phyloP scores from a whole-genome alignment of 2,113 vertebrate genomes.

The Hyaena hyaena region DNA sequence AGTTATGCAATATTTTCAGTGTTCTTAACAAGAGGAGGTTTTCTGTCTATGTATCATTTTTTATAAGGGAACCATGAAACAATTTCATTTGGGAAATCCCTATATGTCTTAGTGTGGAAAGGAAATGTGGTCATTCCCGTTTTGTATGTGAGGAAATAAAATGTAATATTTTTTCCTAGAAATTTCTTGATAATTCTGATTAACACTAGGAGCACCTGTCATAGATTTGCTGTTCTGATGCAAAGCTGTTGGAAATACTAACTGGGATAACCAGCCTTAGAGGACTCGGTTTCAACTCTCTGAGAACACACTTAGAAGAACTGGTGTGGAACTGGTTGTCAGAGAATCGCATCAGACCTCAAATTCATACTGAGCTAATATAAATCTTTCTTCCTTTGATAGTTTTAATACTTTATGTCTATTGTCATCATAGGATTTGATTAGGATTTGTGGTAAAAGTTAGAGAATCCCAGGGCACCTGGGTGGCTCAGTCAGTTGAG shows the following conservation, averaged over 20 bases:
- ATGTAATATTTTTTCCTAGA: background rate
- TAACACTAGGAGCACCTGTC: background rate
- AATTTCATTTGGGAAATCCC: background rate
- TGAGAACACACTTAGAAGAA: background rate
- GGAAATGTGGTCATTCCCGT: background rate
- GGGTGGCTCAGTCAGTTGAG: too few relatives aligned
- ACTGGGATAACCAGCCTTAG: background rate
- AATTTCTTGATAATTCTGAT: background rate
- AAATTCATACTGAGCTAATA: background rate
- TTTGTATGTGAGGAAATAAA: conserved; percentile 19
- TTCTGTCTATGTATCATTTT: background rate
- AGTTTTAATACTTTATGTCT: background rate
- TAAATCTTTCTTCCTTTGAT: background rate
- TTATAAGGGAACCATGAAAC: background rate
- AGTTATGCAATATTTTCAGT: background rate
- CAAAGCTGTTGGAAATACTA: background rate
- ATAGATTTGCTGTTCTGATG: background rate
- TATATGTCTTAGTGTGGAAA: background rate
- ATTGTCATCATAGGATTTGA: background rate
- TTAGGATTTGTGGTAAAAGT: background rate
- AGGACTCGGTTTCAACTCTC: background rate
- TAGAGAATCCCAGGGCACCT: background rate
- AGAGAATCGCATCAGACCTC: background rate
- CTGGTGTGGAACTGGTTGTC: background rate
- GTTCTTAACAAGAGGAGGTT: conserved; percentile 30